These are phyloP conservation scores for Cepaea nemoralis DNA, from an alignment of 1,140 invertebrate species.

Conservation along the genomic window DNA sequence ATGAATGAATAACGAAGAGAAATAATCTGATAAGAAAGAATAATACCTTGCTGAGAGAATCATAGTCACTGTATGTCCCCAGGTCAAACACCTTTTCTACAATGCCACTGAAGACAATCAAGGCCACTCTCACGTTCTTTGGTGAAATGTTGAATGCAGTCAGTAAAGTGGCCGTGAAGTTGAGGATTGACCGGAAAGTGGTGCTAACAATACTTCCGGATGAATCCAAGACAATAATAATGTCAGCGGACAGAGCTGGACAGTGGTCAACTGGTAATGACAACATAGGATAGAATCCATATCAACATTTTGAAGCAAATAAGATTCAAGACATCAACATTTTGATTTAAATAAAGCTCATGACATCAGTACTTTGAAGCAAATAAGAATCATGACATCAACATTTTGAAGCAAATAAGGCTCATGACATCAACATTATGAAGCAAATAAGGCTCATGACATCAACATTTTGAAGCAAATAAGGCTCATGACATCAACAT, in stretches of 20 bases:
- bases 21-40: background rate
- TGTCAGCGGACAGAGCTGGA: background rate
- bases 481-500: no score
- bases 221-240: background rate
- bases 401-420: no score
- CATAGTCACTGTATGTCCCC: background rate
- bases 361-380: no score
- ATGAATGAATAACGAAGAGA: background rate
- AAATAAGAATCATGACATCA: no score
- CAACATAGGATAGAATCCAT: background rate
- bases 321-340: no score
- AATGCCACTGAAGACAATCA: background rate
- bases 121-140: background rate
- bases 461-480: no score
- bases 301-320: no score
- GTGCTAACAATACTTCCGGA: background rate
- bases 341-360: no score
- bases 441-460: no score
- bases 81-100: background rate
- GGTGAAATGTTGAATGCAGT: background rate
- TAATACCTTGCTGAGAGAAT: background rate
- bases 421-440: no score
- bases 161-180: background rate
- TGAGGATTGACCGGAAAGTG: background rate
- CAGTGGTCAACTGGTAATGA: background rate